Base-by-base conservation (phyloP, 2,797 vertebrate genomes). In the Botia kubotai region DNA sequence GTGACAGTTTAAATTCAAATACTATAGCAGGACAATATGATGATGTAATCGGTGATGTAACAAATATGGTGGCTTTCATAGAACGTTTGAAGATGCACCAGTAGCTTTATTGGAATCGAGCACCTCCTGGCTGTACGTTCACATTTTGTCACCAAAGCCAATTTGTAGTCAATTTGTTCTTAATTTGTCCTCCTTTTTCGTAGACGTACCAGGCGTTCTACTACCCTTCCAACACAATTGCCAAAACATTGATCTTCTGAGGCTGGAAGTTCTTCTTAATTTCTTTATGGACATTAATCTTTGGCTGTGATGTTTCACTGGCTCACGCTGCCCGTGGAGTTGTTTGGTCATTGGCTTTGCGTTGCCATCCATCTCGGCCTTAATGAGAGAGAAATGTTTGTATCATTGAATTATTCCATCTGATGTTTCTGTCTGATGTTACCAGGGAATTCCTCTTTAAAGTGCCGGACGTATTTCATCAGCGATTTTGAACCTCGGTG, bases 401-500 rank as follows among this genome's bases (percentile, higher is more conserved):
- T 76, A 57, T 53, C 39, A 52, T 65, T 83, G 77, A 83, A 83
- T 83, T 76, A 83, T 83, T 83, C 77, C 74, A 43, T 83, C 67
- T 80, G 82, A 83, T 80, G 68, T 63, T 76, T 72, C 36, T 11
- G 19, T 39, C 52, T 57, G 72, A 80, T 72, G 39, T 83, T 70
- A 76, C 14, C 33, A 6, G 58, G 68, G 72, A 57, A 57, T 72
- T 68, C 53, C n/a, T 23, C 73, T 50, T 76, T 60, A 80, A 80
- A 76, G 73, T 53, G 66, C 82, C 39, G 72, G 82, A 79, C 58
- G n/a, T 80, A 50, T 75, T 80, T 83, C 74, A 80, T 83, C 43
- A 83, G 77, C 69, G 29, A 36, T 76, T 72, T 63, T 69, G 19
- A 66, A 16, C 63, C 11, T 36, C 63, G 4, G n/a, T 62, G 77